Evolutionary conservation across 2,888 invertebrate genomes (phyloP), one percentile per base, ranked within the genome.

Genomic region (Drosophila nr. fundita): DNA sequence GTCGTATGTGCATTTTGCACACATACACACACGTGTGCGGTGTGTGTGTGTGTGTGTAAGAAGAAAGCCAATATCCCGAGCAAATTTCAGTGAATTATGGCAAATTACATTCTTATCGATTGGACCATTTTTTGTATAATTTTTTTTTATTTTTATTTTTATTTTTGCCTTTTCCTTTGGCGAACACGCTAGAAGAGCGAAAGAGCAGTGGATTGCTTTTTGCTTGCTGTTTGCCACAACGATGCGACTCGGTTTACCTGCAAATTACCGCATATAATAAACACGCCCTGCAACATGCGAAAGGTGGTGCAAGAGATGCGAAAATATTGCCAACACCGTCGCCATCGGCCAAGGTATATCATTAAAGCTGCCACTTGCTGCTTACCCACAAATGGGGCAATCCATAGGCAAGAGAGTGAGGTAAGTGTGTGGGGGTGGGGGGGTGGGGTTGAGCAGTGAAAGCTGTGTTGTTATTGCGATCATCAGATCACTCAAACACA

Each of bases 21-120:
- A 49, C 27, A 45, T 24, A 29, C 53, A 54, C 15, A 24, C 29
- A 15, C n/a, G 53, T 36, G 21, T 29, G 62, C n/a, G n/a, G n/a
- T n/a, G n/a, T n/a, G 49, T 62, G 64, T 67, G 36, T 63, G 64
- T 67, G 36, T 63, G 45, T 36, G 32, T 24, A 57, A 67, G 49
- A 42, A 61, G 57, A 79, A 82, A 82, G 78, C 85, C 85, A 86
- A 86, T 86, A 87, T 88, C 69, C 82, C 78, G 82, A 87, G 76
- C 83, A 86, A 88, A 86, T 86, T 86, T 86, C 88, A 83, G 83
- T 86, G 90, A 87, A 91, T 91, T 91, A 89, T 90, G 89, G 90
- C 90, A 91, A 91, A 89, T 91, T 91, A 90, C 91, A 87, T 91
- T 89, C 85, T 87, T 91, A 89, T 90, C 90, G 91, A 91, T 91